Evolutionary conservation across 2,797 vertebrate genomes (phyloP), one percentile per base, ranked within the genome.

Genomic region (Micrastur ruficollis): DNA sequence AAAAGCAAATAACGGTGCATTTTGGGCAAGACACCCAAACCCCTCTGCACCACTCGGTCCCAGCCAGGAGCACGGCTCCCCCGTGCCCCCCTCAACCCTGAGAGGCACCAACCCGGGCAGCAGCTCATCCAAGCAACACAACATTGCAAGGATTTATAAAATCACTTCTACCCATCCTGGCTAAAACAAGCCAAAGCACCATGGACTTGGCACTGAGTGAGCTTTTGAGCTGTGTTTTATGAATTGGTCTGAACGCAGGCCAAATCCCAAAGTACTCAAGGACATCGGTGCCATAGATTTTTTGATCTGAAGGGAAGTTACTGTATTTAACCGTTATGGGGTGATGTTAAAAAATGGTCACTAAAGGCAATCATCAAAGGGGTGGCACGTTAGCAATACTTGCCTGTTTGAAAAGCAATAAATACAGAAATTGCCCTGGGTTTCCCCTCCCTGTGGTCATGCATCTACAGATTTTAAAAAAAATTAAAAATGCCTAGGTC

Each of bases 81-180:
- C 65, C 6, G 1, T 49, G 38, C 1, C 7, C 14, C 53, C 19
- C 14, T 7, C 21, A 47, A 9, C 15, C 47, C 40, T 4, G 8
- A 68, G 53, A 49, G n/a, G n/a, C 73, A 42, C 55, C 40, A 26
- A 6, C 53, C 32, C 0, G 0, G 36, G 76, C 72, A 66, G 68
- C 59, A 62, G 83, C 63, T 76, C 36, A 3, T 3, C 32, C 0
- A 0, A 38, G 72, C 61, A 19, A 14, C 1, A 0, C 0, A 0
- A 2, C 5, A 0, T 5, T 16, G n/a, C 16, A n/a, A 23, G 82
- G 52, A 26, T 67, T 86, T 62, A 11, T 32, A 29, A 65, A 40
- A 81, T 58, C 49, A 2, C 42, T 70, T 27, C 71, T 58, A 49
- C 71, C 15, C 62, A 6, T 36, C 31, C 19, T 44, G 61, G 81